These are phyloP conservation scores for Zoroaster sp. DNA, from an alignment of 53 echinoderm and acorn worm species.

Conservation along the genomic window DNA sequence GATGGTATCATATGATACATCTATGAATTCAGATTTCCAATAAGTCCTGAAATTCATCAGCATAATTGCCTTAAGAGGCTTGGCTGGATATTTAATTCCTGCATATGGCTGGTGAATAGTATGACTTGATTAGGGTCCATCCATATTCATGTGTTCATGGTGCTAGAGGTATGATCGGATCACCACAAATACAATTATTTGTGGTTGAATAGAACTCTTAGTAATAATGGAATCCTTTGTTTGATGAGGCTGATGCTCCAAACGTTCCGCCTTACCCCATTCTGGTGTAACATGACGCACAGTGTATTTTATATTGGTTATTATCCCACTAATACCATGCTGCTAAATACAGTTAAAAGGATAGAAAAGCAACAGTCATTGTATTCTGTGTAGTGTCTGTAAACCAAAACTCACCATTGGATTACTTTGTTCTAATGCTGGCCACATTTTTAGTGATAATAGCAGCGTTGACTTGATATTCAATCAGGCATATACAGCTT, in stretches of 20 bases:
- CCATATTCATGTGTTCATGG: conserved; percentile 10
- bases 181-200: conserved; percentile 55
- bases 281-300: not conserved
- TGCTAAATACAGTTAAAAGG: too few relatives aligned
- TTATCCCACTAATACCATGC: too few relatives aligned
- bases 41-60: conserved; percentile 19
- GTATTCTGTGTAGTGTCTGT: not conserved
- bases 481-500: not conserved
- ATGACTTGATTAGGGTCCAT: conserved; percentile 26
- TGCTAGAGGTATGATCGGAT: conserved; percentile 34
- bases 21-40: conserved; percentile 31
- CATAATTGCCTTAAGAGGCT: conserved; percentile 50
- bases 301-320: not conserved
- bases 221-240: conserved; percentile 47
- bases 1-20: conserved; percentile 18
- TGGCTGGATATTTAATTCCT: conserved; percentile 43
- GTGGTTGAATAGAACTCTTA: conserved; percentile 49
- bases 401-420: not conserved
- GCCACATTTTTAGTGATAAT: not conserved
- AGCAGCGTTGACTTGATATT: not conserved
- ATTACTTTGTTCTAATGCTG: too few relatives aligned
- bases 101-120: conserved; percentile 24
- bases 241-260: not conserved
- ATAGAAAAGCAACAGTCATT: not conserved
- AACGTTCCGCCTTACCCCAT: not conserved